These are phyloP conservation scores for Tetramorium alpestre DNA, from an alignment of 1,140 invertebrate genomes.

Conservation along the genomic window DNA sequence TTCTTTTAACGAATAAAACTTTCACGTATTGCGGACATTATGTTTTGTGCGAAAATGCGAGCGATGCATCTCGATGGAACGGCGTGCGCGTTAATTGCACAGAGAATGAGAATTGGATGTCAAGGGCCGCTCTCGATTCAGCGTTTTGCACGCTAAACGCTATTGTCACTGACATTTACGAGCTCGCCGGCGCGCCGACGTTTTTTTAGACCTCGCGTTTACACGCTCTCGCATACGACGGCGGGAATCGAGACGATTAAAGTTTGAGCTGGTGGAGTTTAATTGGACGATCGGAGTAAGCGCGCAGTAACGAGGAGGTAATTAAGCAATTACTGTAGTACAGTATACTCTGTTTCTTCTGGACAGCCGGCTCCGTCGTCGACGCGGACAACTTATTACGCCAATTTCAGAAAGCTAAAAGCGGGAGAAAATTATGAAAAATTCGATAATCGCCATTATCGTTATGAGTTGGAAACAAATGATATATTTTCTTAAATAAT, in stretches of 20 bases:
- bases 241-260: conserved; percentile 58
- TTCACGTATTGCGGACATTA: not conserved
- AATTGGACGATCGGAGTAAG: conserved; percentile 59
- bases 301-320: conserved; percentile 58
- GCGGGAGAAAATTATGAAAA: conserved; percentile 11
- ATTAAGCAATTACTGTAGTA: conserved; percentile 68
- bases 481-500: not conserved
- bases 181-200: conserved; percentile 50
- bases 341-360: conserved; percentile 31
- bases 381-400: not conserved
- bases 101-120: conserved; percentile 4
- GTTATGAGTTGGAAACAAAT: not conserved
- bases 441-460: not conserved
- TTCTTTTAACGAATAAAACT: not conserved
- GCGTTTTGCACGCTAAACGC: conserved; percentile 42
- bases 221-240: not conserved
- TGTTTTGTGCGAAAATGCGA: not conserved
- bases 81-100: not conserved
- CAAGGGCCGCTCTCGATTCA: conserved; percentile 11
- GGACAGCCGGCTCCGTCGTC: not conserved
- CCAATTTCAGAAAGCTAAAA: not conserved
- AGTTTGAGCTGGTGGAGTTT: conserved; percentile 66
- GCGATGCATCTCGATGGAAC: not conserved
- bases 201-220: conserved; percentile 56
- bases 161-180: conserved; percentile 63